Evolutionary conservation across 2,888 invertebrate species (phyloP).

Genomic region (Dichetophora obliterata): DNA sequence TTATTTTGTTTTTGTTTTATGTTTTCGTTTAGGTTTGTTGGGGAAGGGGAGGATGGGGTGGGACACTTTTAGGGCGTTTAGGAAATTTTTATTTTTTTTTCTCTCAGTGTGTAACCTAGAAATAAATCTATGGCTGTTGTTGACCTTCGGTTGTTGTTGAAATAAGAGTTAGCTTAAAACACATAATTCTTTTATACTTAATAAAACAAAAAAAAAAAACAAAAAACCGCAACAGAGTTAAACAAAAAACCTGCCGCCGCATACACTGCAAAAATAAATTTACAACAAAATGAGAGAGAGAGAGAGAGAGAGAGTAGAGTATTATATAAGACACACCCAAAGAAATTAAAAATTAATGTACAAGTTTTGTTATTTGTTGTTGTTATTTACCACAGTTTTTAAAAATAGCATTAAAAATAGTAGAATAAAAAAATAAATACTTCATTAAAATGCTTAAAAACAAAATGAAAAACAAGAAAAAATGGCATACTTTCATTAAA

Average conservation of each 20-base stretch:
- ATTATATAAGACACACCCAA: conserved; percentile 11
- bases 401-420: conserved; percentile 31
- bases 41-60: background rate
- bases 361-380: conserved; percentile 39
- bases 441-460: conserved; percentile 14
- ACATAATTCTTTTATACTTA: conserved; percentile 6
- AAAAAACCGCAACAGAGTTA: background rate
- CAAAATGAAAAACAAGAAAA: conserved; percentile 35
- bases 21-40: conserved; percentile 14
- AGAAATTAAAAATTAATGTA: conserved; percentile 21
- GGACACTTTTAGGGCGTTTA: conserved; percentile 27
- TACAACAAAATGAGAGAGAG: conserved; percentile 13
- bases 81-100: conserved; percentile 31
- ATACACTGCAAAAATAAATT: conserved; percentile 29
- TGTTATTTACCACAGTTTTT: conserved; percentile 37
- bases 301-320: too few species aligned
- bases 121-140: background rate
- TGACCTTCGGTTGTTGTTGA: background rate
- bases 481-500: conserved; percentile 34
- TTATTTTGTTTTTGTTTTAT: conserved; percentile 44
- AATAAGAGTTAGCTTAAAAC: background rate
- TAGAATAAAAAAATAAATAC: conserved; percentile 1
- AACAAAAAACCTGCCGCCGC: background rate
- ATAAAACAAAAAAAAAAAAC: conserved; percentile 25
- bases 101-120: background rate